Conservation (phyloP, 2,113 vertebrate species). For the Nycticryphes semicollaris region DNA sequence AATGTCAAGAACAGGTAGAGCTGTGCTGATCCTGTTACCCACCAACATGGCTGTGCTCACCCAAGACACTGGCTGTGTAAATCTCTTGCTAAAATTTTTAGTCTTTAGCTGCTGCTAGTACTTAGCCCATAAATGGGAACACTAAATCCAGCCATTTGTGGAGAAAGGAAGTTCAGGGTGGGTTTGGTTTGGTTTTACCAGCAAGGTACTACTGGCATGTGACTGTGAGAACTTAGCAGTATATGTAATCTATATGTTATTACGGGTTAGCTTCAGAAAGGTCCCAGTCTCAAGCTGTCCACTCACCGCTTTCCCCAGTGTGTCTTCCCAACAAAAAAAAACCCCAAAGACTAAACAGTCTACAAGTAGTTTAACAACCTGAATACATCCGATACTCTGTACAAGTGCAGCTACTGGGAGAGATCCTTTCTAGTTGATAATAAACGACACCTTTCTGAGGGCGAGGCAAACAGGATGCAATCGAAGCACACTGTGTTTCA, state of each 20-base stretch:
- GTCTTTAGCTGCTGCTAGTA: neutral
- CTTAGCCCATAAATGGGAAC: neutral
- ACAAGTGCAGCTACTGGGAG: neutral
- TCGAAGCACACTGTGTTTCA: neutral
- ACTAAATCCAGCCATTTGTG: neutral
- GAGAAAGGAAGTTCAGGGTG: neutral
- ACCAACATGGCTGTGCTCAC: neutral
- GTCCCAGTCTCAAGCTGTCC: neutral
- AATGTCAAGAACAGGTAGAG: neutral
- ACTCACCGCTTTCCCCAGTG: neutral
- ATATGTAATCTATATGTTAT: neutral
- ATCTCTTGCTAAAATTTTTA: neutral
- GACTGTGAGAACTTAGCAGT: neutral
- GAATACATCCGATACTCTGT: neutral
- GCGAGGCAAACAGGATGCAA: slow-evolving; percentile 1
- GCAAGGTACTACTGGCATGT: neutral
- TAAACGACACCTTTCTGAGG: neutral
- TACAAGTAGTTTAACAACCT: neutral
- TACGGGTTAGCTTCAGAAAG: neutral
- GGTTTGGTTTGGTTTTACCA: neutral
- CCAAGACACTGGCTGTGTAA: neutral
- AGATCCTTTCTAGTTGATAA: neutral
- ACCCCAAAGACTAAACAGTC: neutral
- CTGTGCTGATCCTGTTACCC: neutral
- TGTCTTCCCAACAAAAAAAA: neutral